Evolutionary conservation across 2,113 vertebrate species (phyloP).

Genomic region (Pelmatolapia mariae): DNA sequence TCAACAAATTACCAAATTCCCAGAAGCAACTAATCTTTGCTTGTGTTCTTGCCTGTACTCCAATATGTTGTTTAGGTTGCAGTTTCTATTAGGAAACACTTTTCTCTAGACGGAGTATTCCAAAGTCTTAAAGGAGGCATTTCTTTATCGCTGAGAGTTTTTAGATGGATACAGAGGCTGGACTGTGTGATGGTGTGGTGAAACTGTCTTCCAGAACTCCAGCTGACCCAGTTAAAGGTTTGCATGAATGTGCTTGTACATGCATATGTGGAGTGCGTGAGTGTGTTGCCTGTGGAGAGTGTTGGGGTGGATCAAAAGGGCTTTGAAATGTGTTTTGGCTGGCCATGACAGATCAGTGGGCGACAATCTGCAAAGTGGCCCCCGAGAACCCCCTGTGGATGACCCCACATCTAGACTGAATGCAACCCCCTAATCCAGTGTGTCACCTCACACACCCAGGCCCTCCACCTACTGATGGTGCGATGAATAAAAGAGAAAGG

Average conservation of each 20-base stretch:
- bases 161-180: background rate
- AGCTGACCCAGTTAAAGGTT: conserved; percentile 15
- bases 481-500: conserved; percentile 41
- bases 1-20: background rate
- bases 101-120: background rate
- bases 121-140: background rate
- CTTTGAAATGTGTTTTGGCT: conserved; percentile 51
- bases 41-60: background rate
- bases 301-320: conserved; percentile 44
- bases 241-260: conserved; percentile 5
- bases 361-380: conserved; percentile 27
- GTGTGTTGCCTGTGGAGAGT: conserved; percentile 28
- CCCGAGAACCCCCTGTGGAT: conserved; percentile 26
- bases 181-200: background rate
- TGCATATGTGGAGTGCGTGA: background rate
- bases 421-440: conserved; percentile 47
- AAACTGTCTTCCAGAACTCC: conserved; percentile 2
- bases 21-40: background rate
- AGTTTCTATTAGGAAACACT: background rate
- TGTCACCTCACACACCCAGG: conserved; percentile 45
- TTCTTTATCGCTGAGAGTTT: background rate
- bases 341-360: conserved; percentile 55
- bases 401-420: conserved; percentile 47
- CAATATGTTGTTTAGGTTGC: background rate
- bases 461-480: conserved; percentile 41